phyloP scores from a whole-genome alignment of 64 coral and sea anemone genomes.

The Actinia equina region DNA sequence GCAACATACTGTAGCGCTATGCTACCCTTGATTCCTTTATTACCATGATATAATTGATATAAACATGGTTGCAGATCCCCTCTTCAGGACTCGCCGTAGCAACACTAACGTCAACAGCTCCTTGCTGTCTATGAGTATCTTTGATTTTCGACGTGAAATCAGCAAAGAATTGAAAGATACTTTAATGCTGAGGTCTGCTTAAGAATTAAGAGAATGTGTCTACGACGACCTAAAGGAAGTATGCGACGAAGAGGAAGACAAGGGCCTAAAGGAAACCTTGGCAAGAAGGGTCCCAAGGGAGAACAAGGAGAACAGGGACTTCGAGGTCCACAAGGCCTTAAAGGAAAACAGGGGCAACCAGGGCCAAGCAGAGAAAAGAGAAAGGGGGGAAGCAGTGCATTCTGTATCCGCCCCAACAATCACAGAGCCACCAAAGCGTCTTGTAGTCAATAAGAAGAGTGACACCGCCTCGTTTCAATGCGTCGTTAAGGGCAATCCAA shows the following conservation, averaged over 20 bases:
- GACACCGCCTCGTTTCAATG: slow-evolving; percentile 38
- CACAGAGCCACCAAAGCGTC: slow-evolving; percentile 6
- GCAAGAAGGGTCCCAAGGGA: background rate
- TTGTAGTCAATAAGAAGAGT: slow-evolving; percentile 32
- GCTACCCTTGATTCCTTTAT: too few relatives aligned
- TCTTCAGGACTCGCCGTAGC: background rate
- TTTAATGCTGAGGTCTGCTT: background rate
- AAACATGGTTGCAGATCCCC: too few relatives aligned
- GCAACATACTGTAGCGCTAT: too few relatives aligned
- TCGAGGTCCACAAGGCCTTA: slow-evolving; percentile 4
- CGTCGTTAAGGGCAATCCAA: slow-evolving; percentile 48
- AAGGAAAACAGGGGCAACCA: slow-evolving; percentile 6
- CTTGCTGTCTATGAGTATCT: background rate
- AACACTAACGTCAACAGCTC: background rate
- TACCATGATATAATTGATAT: too few relatives aligned
- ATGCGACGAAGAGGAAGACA: slow-evolving; percentile 16
- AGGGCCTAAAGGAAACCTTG: too few relatives aligned
- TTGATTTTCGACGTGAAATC: background rate
- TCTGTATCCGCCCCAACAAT: slow-evolving; percentile 47
- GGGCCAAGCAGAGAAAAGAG: slow-evolving; percentile 39
- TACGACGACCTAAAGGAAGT: slow-evolving; percentile 8
- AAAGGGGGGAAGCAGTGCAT: slow-evolving; percentile 34
- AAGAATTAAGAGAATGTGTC: background rate
- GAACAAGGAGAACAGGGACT: slow-evolving; percentile 21
- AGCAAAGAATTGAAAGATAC: background rate